A percentile compares a stretch with the other conserved stretches of the same genome.
These are phyloP conservation scores for Drosophila takahashii DNA, from an alignment of 1,140 invertebrate genomes.

Conservation along the genomic window DNA sequence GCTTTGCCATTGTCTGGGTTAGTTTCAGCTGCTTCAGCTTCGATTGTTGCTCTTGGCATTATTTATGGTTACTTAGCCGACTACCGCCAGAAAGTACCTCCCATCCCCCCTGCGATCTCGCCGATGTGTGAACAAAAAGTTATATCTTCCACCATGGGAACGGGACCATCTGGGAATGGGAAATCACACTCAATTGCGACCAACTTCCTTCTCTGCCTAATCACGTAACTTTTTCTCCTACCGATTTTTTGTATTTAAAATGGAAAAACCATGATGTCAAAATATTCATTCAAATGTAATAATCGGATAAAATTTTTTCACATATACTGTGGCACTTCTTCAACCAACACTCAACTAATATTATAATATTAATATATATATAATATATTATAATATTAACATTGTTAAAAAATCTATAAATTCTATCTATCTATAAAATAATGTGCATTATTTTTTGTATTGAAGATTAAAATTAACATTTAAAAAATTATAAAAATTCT, in stretches of 20 bases:
- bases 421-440: too few species aligned
- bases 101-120: slow-evolving; percentile 11
- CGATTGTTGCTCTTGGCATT: slow-evolving; percentile 46
- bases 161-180: slow-evolving; percentile 40
- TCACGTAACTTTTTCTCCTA: slow-evolving; percentile 26
- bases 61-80: slow-evolving; percentile 47
- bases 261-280: slow-evolving; percentile 11
- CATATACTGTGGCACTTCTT: background rate
- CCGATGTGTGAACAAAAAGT: slow-evolving; percentile 46
- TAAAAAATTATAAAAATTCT: background rate
- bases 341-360: background rate
- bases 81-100: background rate
- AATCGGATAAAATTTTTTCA: slow-evolving; percentile 33
- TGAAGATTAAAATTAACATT: background rate
- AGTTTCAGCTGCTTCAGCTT: slow-evolving; percentile 39
- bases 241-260: background rate
- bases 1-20: slow-evolving; percentile 39
- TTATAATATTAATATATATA: background rate
- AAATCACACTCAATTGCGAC: slow-evolving; percentile 21
- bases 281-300: slow-evolving; percentile 51
- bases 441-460: too few species aligned
- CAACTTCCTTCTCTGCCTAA: slow-evolving; percentile 34
- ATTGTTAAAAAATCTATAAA: too few species aligned
- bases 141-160: slow-evolving; percentile 42
- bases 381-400: too few species aligned